Evolutionary conservation across 2,888 invertebrate genomes (phyloP), one percentile per base, ranked within the genome.

Genomic region (Hyposoter dolosus): DNA sequence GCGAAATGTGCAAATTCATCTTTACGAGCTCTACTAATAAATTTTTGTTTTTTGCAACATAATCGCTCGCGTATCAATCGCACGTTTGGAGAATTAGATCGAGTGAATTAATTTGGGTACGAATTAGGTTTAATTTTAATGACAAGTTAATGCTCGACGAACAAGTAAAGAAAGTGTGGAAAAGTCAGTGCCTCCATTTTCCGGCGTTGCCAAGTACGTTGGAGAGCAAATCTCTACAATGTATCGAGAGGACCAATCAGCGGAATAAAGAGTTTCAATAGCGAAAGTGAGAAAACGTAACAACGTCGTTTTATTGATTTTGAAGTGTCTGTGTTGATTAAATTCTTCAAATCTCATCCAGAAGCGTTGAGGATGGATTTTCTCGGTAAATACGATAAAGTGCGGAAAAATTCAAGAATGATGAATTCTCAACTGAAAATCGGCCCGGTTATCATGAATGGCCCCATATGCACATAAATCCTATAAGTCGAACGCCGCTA

Each of bases 401-500:
- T 19, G 19, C 10, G 10, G 15, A 60, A 28, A 28, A 60, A 28
- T 60, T 0, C 10, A 60, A 60, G 28, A 60, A 28, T 28, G 0
- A 60, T 15, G 28, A 2, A 28, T 35, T 40, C 40, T 19, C 40
- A 66, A 17, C 19, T 40, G 9, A 40, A 53, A 72, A n/a, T 12
- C 7, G 40, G 50, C 5, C 15, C 5, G 10, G n/a, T 56, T 56
- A 28, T 53, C n/a, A n/a, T 47, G 28, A 32, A 71, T 47, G 17
- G 19, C 17, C 72, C 32, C 40, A 35, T 72, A 53, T n/a, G 35
- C 56, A 40, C 32, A 60, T 60, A 60, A 19, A 35, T 19, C 56
- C 28, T 74, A 40, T 53, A 19, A 68, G 50, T 77, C 66, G 23
- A 17, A 53, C 32, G 53, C 35, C 19, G 68, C 63, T 45, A 65